These are phyloP conservation scores for Flabesymbios commensalis DNA, from an alignment of 2,888 invertebrate genomes.

Conservation along the genomic window DNA sequence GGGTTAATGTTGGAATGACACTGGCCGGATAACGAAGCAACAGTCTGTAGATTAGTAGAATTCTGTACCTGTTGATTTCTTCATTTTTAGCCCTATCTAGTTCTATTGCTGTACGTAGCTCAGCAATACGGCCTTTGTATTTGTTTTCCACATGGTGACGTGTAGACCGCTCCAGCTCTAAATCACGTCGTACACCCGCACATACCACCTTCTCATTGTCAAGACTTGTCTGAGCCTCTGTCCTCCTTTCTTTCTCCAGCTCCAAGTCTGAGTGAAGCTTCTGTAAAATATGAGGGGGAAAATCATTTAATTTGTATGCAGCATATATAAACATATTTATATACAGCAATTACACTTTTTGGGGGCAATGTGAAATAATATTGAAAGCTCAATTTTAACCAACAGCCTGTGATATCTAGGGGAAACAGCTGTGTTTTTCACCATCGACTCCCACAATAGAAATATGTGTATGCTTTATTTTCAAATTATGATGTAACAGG, in stretches of 20 bases:
- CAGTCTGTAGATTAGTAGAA: background rate
- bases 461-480: no score
- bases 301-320: no score
- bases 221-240: slow-evolving; percentile 37
- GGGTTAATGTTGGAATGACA: no score
- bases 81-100: slow-evolving; percentile 29
- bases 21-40: background rate
- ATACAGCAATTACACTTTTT: no score
- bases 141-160: slow-evolving; percentile 38
- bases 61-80: slow-evolving; percentile 25
- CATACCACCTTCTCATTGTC: slow-evolving; percentile 42
- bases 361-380: no score
- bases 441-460: no score
- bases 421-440: no score
- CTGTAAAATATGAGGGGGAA: slow-evolving; percentile 27
- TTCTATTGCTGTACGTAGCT: slow-evolving; percentile 28
- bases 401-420: no score
- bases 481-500: no score
- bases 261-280: slow-evolving; percentile 43
- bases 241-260: slow-evolving; percentile 40
- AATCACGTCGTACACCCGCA: slow-evolving; percentile 38
- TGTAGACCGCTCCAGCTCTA: slow-evolving; percentile 42
- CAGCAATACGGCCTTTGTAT: slow-evolving; percentile 31
- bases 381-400: no score
- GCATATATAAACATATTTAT: no score